A percentile compares a stretch with the other conserved stretches of the same genome.
Conservation (phyloP, 2,797 vertebrate genomes). For the Trichosurus vulpecula region DNA sequence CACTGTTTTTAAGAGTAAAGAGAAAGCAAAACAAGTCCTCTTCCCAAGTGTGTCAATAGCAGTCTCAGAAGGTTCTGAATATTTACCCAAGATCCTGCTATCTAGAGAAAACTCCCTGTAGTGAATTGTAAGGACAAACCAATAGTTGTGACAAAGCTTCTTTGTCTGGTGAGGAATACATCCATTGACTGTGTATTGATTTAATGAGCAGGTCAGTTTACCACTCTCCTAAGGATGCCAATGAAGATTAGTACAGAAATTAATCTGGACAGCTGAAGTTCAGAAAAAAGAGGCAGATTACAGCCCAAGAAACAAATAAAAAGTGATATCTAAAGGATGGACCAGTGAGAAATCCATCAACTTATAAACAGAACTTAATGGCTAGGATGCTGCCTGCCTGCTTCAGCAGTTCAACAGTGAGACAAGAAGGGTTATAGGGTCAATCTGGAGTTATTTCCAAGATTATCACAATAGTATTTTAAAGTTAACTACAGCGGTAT, state of each 20-base stretch:
- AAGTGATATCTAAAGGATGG: neutral
- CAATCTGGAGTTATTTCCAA: neutral
- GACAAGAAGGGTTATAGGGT: neutral
- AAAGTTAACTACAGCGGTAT: neutral
- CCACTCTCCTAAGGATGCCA: neutral
- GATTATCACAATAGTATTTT: neutral
- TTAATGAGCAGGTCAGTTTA: neutral
- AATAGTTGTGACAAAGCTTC: neutral
- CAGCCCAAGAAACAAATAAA: accelerated
- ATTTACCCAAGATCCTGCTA: neutral
- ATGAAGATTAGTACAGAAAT: neutral
- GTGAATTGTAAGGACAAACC: neutral
- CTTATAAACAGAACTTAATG: neutral
- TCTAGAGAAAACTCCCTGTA: neutral
- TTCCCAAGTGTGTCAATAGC: neutral
- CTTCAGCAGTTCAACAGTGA: neutral
- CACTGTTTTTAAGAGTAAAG: neutral
- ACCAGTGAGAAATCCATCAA: neutral
- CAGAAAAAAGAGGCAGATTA: neutral
- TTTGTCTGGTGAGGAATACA: neutral
- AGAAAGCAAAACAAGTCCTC: neutral
- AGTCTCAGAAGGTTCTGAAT: neutral
- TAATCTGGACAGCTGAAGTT: neutral
- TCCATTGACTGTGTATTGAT: neutral
- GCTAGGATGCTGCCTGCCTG: neutral